These are phyloP conservation scores for Vulpes ferrilata DNA, from an alignment of 2,113 vertebrate genomes.

Conservation along the genomic window DNA sequence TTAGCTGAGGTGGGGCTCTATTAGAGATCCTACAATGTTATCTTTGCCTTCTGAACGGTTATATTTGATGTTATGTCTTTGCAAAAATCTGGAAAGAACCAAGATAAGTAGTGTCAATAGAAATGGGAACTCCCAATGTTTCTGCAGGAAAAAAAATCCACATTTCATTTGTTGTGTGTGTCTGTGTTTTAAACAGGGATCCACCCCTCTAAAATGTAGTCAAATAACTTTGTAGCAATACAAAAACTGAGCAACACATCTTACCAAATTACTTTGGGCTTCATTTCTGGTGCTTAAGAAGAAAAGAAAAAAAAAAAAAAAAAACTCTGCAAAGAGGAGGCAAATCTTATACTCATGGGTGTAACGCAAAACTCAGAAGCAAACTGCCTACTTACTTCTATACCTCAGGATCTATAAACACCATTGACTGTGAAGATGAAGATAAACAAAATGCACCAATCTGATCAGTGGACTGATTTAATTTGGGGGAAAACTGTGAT, in stretches of 20 bases:
- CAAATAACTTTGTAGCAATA: conserved; percentile 79
- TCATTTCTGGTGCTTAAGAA: conserved; percentile 70
- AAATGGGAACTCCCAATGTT: conserved; percentile 71
- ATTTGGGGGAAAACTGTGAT: conserved; percentile 71
- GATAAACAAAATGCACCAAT: conserved; percentile 58
- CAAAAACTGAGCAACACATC: conserved; percentile 73
- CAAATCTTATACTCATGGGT: conserved; percentile 60
- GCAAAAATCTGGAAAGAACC: conserved; percentile 75
- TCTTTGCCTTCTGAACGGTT: conserved; percentile 65
- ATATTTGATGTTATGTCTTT: conserved; percentile 54
- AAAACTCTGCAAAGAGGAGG: conserved; percentile 56
- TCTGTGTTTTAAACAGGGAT: conserved; percentile 64
- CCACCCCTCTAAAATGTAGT: conserved; percentile 77
- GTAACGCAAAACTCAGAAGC: conserved; percentile 62
- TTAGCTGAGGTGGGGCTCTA: not conserved
- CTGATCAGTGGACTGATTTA: conserved; percentile 68
- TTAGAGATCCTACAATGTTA: not conserved
- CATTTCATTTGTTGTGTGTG: conserved; percentile 78
- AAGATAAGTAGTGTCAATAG: conserved; percentile 66
- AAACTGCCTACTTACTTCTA: conserved; percentile 63
- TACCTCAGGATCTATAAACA: conserved; percentile 67
- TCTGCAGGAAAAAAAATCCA: conserved; percentile 65
- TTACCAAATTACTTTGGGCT: conserved; percentile 76
- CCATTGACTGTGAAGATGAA: not conserved
- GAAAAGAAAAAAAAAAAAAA: not conserved